Conservation (phyloP, 2,888 invertebrate genomes). For the Amblyjoppa fuscipennis region DNA sequence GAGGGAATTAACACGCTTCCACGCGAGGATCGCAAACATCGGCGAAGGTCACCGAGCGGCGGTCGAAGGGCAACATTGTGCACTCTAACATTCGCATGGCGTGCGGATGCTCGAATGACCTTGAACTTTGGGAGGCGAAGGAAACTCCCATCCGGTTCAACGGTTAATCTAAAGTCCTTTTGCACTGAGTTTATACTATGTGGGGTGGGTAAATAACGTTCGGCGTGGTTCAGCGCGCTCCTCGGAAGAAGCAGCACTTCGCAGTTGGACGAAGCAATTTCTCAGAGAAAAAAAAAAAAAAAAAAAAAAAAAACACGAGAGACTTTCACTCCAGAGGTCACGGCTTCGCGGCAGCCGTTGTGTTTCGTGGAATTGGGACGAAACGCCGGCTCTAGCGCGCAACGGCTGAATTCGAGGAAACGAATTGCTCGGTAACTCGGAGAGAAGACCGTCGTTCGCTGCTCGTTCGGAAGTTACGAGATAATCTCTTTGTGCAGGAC, state of each 20-base stretch:
- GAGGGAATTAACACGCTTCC: neutral
- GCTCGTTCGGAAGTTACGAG: slow-evolving; percentile 13
- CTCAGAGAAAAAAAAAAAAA: no score
- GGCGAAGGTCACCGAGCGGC: neutral
- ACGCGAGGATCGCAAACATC: neutral
- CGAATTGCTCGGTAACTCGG: slow-evolving; percentile 4
- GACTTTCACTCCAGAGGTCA: slow-evolving; percentile 11
- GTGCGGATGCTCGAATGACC: neutral
- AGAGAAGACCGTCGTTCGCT: slow-evolving; percentile 2
- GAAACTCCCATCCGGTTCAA: neutral
- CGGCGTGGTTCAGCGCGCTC: neutral
- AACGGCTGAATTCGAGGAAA: neutral
- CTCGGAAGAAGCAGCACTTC: neutral
- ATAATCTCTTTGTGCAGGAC: neutral
- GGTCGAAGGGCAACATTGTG: slow-evolving; percentile 25
- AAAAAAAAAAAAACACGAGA: neutral
- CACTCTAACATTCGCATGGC: slow-evolving; percentile 6
- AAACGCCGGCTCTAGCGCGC: neutral
- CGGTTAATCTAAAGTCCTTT: neutral
- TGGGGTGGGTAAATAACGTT: neutral
- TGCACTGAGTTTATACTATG: neutral
- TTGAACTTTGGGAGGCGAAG: slow-evolving; percentile 21
- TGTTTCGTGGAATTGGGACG: neutral
- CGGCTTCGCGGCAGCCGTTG: neutral
- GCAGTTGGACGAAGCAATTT: neutral